A percentile compares a stretch with the other conserved stretches of the same genome.
These are phyloP conservation scores for Tupaia tana DNA, from an alignment of 2,113 vertebrate species.

Conservation along the genomic window DNA sequence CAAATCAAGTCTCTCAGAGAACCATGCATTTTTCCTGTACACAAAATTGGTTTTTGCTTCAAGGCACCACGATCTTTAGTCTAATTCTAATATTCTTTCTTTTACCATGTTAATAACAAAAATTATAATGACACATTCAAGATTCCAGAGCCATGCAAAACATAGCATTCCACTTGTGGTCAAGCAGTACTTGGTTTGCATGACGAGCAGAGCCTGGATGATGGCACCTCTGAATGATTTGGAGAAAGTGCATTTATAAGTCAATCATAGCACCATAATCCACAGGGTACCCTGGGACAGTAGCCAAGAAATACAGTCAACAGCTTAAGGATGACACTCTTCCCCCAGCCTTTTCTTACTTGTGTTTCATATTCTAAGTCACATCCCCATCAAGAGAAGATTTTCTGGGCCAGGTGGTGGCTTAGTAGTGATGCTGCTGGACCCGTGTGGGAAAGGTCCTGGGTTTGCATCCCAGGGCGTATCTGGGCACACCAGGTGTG, in stretches of 20 bases:
- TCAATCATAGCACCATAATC: background rate
- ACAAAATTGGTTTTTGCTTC: background rate
- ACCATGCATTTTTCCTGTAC: background rate
- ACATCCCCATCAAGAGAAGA: background rate
- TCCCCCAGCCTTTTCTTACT: background rate
- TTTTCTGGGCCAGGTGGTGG: too few relatives aligned
- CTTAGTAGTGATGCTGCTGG: too few relatives aligned
- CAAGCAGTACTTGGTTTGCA: background rate
- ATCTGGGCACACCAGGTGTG: too few relatives aligned
- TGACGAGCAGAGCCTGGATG: background rate
- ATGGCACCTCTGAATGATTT: background rate
- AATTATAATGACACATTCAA: background rate
- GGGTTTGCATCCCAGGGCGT: too few relatives aligned
- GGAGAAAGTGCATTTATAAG: background rate
- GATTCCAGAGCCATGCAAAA: background rate
- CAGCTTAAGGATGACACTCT: background rate
- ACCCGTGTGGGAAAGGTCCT: too few relatives aligned
- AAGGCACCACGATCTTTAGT: background rate
- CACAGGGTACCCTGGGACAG: background rate
- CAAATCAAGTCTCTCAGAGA: background rate
- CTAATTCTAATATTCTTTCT: background rate
- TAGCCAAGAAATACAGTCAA: background rate
- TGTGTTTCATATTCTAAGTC: background rate
- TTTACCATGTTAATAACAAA: background rate
- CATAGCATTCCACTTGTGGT: accelerated